Evolutionary conservation across 2,888 invertebrate genomes (phyloP).

Genomic region (Isotomurus palustris): DNA sequence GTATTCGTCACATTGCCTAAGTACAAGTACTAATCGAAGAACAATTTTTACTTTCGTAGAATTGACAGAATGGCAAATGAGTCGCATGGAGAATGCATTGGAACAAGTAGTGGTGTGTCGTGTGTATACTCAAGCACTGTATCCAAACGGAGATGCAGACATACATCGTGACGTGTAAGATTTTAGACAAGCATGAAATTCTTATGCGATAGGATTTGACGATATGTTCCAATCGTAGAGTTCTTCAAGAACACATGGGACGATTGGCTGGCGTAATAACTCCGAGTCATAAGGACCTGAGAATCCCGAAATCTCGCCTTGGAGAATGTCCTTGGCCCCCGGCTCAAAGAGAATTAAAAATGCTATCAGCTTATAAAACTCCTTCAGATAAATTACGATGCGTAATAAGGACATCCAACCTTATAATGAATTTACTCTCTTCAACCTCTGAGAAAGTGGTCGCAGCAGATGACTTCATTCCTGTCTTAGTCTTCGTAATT

Average conservation of each 20-base stretch:
- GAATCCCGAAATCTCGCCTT: slow-evolving; percentile 63
- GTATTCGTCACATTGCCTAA: not conserved
- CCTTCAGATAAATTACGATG: slow-evolving; percentile 81
- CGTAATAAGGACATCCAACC: slow-evolving; percentile 79
- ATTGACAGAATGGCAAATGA: slow-evolving; percentile 56
- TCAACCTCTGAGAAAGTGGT: slow-evolving; percentile 74
- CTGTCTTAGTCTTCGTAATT: slow-evolving; percentile 92
- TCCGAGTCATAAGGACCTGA: slow-evolving; percentile 72
- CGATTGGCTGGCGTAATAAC: slow-evolving; percentile 70
- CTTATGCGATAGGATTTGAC: not conserved
- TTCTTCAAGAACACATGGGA: slow-evolving; percentile 81
- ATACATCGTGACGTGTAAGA: slow-evolving; percentile 77
- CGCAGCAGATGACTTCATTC: slow-evolving; percentile 88
- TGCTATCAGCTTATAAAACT: slow-evolving; percentile 85
- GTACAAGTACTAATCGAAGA: not conserved
- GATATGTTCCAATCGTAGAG: slow-evolving; percentile 53
- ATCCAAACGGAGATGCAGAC: slow-evolving; percentile 96
- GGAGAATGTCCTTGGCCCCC: slow-evolving; percentile 91
- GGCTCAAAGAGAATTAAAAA: slow-evolving; percentile 82
- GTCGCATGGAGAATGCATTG: slow-evolving; percentile 73
- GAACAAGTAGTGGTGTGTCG: slow-evolving; percentile 87
- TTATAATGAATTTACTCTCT: slow-evolving; percentile 87
- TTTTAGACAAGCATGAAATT: not conserved
- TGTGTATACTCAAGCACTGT: slow-evolving; percentile 87
- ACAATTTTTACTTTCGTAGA: slow-evolving; percentile 19